These are phyloP conservation scores for Gallinago stenura DNA, from an alignment of 2,797 vertebrate genomes.

Conservation along the genomic window DNA sequence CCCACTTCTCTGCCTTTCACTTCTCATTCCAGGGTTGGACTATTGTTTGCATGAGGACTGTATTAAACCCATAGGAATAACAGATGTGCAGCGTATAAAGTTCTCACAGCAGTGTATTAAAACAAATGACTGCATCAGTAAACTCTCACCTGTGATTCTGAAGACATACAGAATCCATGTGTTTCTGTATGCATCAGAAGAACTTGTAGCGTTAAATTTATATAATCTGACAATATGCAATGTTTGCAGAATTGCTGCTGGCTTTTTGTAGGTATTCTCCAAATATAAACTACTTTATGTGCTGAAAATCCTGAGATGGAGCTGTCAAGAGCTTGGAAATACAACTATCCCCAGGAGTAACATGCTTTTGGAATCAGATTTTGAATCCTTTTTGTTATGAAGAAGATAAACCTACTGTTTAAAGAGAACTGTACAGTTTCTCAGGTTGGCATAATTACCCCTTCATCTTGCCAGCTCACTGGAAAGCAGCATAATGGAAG, in stretches of 20 bases:
- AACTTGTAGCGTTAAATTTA: neutral
- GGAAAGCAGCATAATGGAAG: neutral
- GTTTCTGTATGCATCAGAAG: neutral
- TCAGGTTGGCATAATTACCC: slow-evolving; percentile 14
- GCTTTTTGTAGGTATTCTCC: slow-evolving; percentile 12
- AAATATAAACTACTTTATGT: slow-evolving; percentile 3
- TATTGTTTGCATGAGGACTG: neutral
- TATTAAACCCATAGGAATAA: neutral
- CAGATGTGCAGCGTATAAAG: neutral
- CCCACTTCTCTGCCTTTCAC: neutral
- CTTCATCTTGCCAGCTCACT: neutral
- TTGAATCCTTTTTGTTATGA: slow-evolving; percentile 11
- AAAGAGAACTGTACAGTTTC: neutral
- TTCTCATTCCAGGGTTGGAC: neutral
- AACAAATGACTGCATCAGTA: neutral
- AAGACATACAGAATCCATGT: neutral
- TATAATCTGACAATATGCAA: neutral
- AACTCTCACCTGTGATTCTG: neutral
- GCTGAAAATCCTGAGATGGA: slow-evolving; percentile 1
- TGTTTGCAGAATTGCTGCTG: slow-evolving; percentile 14
- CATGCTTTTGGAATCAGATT: neutral
- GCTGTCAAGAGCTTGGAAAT: slow-evolving; percentile 11
- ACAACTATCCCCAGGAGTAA: neutral
- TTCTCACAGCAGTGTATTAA: neutral
- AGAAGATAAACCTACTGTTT: neutral